Base-by-base conservation (phyloP, 2,888 invertebrate genomes). In the Eilema caniola region DNA sequence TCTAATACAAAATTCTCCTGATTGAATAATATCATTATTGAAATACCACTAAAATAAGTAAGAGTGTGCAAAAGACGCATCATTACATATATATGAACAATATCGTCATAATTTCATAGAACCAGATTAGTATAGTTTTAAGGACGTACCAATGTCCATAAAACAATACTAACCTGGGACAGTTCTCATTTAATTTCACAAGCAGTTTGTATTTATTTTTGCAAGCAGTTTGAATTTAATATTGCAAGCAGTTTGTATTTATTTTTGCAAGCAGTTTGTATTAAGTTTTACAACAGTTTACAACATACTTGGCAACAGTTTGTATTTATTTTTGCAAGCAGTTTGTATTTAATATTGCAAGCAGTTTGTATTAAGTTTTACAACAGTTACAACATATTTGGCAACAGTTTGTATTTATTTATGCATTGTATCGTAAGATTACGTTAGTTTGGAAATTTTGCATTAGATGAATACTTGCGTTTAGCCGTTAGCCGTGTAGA, bases 401-500 rank as follows among this genome's bases (percentile, higher is more conserved):
- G n/a, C n/a, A n/a, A n/a, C 41, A 41, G 14, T 41, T 4, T 41
- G 16, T 41, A 57, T 12, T 57, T 57, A 23, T 25, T 59, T 59
- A 3, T 14, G 24, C 4, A 25, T 59, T 24, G 14, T 24, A 57
- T 57, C 12, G 24, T 5, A 5, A 14, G 5, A 5, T 24, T 33
- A 4, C 16, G 16, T 57, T 57, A 16, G 20, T 66, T 57, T 66
- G 24, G 33, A 8, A 20, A 57, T 66, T 57, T 66, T 66, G 66
- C 8, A 24, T 57, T 57, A 66, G 56, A 66, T 57, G 10, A 41
- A 25, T 33, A 56, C 14, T 56, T 24, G 20, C 31, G 16, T 56
- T 37, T 10, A n/a, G 16, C 33, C 33, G 33, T 60, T 64, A 71
- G 76, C 69, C 56, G 66, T 69, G 70, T 70, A 72, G 72, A 68